Conservation (phyloP, 2,888 invertebrate genomes). For the Rotaria sp. region DNA sequence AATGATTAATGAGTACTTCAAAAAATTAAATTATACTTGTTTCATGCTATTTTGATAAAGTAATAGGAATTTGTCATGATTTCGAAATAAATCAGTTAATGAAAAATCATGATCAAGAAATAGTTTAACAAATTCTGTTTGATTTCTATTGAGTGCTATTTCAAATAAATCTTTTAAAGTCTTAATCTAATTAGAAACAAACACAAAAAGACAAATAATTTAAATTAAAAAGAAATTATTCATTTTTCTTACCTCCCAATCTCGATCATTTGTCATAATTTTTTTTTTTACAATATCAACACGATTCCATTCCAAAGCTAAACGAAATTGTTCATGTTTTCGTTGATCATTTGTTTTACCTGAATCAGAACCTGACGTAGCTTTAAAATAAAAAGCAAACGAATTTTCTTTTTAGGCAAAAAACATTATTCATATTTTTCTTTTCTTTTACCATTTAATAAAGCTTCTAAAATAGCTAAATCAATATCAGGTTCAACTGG, state of each 20-base stretch:
- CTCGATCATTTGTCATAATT: slow-evolving; percentile 52
- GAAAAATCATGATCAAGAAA: slow-evolving; percentile 53
- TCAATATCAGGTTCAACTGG: slow-evolving; percentile 47
- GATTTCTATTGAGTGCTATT: slow-evolving; percentile 50
- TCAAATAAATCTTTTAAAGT: slow-evolving; percentile 49
- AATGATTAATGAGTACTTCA: too few species aligned
- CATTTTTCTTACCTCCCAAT: slow-evolving; percentile 47
- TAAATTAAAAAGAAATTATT: background rate
- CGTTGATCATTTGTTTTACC: slow-evolving; percentile 46
- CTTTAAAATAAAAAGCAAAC: background rate
- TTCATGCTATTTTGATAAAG: background rate
- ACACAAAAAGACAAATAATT: background rate
- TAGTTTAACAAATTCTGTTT: slow-evolving; percentile 52
- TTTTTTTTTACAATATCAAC: slow-evolving; percentile 55
- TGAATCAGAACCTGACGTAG: background rate
- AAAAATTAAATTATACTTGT: background rate
- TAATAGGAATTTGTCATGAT: background rate
- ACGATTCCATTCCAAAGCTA: slow-evolving; percentile 55
- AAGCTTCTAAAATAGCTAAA: slow-evolving; percentile 51
- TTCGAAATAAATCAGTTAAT: slow-evolving; percentile 48
- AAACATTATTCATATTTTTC: background rate
- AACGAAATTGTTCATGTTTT: slow-evolving; percentile 51
- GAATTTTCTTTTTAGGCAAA: too few species aligned
- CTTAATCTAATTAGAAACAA: slow-evolving; percentile 43
- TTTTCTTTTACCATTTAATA: slow-evolving; percentile 48